Evolutionary conservation across 2,113 vertebrate genomes (phyloP).

Genomic region (Condylura cristata): DNA sequence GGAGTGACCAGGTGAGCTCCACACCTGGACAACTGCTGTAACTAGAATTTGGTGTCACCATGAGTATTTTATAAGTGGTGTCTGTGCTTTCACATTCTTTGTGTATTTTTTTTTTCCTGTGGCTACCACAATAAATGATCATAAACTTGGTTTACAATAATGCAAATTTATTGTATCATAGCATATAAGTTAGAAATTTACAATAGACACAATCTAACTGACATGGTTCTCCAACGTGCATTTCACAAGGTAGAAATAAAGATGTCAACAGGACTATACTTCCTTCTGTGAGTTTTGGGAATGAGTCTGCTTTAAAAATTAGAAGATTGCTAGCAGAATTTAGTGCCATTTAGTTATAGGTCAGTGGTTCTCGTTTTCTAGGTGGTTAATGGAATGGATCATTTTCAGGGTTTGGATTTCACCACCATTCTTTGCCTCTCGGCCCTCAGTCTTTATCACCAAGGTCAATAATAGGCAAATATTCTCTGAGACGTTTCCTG

Average conservation of each 20-base stretch:
- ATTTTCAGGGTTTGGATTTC: background rate
- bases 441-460: background rate
- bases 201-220: background rate
- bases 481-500: too few species aligned
- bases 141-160: background rate
- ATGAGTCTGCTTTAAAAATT: background rate
- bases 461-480: background rate
- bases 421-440: background rate
- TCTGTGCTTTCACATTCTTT: background rate
- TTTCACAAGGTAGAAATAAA: background rate
- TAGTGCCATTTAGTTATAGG: background rate
- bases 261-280: too few species aligned
- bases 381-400: rapidly evolving
- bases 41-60: background rate
- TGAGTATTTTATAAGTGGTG: background rate
- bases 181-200: background rate
- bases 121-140: background rate
- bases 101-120: background rate
- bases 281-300: background rate
- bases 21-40: too few species aligned
- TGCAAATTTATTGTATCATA: background rate
- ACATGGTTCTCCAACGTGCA: background rate
- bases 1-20: too few species aligned
- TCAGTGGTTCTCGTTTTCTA: background rate
- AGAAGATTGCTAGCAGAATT: too few species aligned